Conservation (phyloP, 1,140 invertebrate species). For the Meloidogyne exigua region DNA sequence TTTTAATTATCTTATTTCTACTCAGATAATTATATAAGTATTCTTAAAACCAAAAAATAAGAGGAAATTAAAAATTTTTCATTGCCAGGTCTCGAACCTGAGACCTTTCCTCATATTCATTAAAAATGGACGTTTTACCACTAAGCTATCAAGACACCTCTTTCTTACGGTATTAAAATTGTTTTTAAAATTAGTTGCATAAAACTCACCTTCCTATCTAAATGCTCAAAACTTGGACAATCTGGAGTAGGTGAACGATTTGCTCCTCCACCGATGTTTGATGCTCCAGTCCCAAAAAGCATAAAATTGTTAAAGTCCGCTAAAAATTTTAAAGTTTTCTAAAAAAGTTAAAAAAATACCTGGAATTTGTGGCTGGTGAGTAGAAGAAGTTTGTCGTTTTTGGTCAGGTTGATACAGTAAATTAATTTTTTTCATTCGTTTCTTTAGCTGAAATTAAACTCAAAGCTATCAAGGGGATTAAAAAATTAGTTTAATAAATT, state of each 20-base stretch:
- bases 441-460: too few relatives aligned
- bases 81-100: not conserved
- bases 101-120: not conserved
- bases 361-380: not conserved
- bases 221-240: slow-evolving; percentile 6
- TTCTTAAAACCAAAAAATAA: too few relatives aligned
- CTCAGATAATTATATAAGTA: too few relatives aligned
- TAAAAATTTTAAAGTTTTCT: not conserved
- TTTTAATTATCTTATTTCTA: too few relatives aligned
- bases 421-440: not conserved
- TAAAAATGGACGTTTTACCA: not conserved
- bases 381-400: not conserved
- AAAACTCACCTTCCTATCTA: not conserved
- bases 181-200: not conserved
- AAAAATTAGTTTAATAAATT: too few relatives aligned
- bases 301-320: not conserved
- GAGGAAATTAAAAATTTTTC: not conserved
- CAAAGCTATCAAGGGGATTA: too few relatives aligned
- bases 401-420: not conserved
- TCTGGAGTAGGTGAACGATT: slow-evolving; percentile 11
- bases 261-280: not conserved
- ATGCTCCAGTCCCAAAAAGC: not conserved
- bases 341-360: not conserved
- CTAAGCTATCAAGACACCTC: not conserved
- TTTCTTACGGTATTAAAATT: too few relatives aligned